Evolutionary conservation across 2,113 vertebrate genomes (phyloP).

Genomic region (Protomyctophum bolini): DNA sequence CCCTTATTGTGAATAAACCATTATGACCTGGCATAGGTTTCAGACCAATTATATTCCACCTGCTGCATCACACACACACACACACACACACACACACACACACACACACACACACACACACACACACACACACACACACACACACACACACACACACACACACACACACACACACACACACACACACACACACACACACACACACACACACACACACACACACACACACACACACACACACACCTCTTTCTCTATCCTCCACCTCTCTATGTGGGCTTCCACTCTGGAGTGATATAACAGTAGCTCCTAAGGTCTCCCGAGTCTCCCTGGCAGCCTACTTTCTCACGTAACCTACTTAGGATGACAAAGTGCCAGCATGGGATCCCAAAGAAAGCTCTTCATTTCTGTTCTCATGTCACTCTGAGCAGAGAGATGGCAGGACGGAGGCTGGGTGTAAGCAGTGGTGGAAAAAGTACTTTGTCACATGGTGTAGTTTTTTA

Average conservation of each 20-base stretch:
- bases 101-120: background rate
- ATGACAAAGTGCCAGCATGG: conserved; percentile 53
- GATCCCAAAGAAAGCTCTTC: conserved; percentile 76
- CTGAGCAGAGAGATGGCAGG: conserved; percentile 54
- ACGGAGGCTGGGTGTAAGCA: conserved; percentile 44
- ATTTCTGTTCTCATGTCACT: conserved; percentile 63
- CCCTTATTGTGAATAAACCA: too few relatives aligned
- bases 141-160: background rate
- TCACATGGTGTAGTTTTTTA: background rate
- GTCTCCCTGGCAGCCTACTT: conserved; percentile 77
- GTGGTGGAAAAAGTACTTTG: conserved; percentile 17
- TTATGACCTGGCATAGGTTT: too few relatives aligned
- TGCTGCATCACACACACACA: background rate
- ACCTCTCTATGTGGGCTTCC: conserved; percentile 53
- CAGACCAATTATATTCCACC: too few relatives aligned
- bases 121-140: background rate
- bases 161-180: background rate
- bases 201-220: background rate
- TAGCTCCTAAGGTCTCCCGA: conserved; percentile 72
- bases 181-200: background rate
- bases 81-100: background rate
- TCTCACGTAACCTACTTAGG: conserved; percentile 80
- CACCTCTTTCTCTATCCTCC: conserved; percentile 22
- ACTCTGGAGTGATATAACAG: conserved; percentile 65
- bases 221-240: background rate